Base-by-base conservation (phyloP, 1,140 invertebrate species). In the Archivesica marissinica region DNA sequence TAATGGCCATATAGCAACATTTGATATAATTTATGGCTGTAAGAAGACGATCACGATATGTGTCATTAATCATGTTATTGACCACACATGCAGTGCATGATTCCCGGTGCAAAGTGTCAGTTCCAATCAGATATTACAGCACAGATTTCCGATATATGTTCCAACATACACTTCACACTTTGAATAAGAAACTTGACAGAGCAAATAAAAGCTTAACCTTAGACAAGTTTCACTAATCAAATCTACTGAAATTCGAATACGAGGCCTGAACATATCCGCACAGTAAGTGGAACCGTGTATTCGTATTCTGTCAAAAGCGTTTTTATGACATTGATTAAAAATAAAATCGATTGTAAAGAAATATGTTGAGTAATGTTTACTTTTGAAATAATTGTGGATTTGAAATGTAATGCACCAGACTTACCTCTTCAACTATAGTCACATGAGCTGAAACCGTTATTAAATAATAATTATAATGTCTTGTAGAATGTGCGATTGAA, bases 301-400 rank as follows among this genome's bases (percentile, higher is more conserved):
- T 56, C n/a, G 11, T 2, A 23, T n/a, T n/a, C 28, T 79, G 76
- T 79, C 76, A 79, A 79, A 79, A 79, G 59, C 76, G 17, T 64
- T 79, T n/a, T 79, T 79, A 50, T 64, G 54, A 33, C 56, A 79
- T 79, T 79, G 76, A 79, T 79, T 79, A 79, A 66, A 66, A 41
- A 23, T 66, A 61, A 30, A 79, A 79, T 66, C 54, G 76, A 79
- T 79, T 64, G 56, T 52, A 35, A 64, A 47, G 76, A 64, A 44
- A 64, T 79, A 1, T 79, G 54, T 66, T 64, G 41, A 79, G 76
- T 39, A 79, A 79, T 79, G 76, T 79, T 79, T 79, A 66, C 76
- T 79, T 79, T 54, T 11, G 30, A 79, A 79, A 64, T 79, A 64
- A 56, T 39, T 76, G 41, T 54, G 25, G 33, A 28, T 38, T 76